phyloP scores from a whole-genome alignment of 2,888 invertebrate species.

The Pharmacophagus antenor region DNA sequence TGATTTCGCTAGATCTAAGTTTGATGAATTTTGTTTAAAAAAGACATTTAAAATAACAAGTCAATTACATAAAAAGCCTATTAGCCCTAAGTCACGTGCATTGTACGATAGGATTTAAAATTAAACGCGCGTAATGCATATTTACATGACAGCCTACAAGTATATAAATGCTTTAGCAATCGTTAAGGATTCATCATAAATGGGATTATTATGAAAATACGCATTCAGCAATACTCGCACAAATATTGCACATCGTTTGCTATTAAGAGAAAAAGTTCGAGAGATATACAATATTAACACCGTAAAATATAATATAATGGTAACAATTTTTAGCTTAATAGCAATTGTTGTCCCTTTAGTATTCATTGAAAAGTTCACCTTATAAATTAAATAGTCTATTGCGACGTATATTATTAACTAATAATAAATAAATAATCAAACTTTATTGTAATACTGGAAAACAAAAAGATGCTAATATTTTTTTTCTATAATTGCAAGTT shows the following conservation, averaged over 20 bases:
- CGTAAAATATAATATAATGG: too few species aligned
- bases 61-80: background rate
- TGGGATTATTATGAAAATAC: background rate
- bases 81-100: background rate
- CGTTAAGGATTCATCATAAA: background rate
- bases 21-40: background rate
- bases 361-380: background rate
- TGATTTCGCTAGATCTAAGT: too few species aligned
- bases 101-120: background rate
- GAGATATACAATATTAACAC: too few species aligned
- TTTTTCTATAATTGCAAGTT: slow-evolving; percentile 1
- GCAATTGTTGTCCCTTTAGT: background rate
- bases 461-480: background rate
- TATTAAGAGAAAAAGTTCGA: too few species aligned
- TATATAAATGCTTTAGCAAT: background rate
- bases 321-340: too few species aligned
- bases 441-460: background rate
- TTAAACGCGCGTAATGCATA: background rate
- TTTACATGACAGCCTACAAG: slow-evolving; percentile 3
- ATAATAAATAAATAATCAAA: background rate
- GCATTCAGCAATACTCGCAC: background rate
- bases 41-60: background rate
- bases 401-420: background rate
- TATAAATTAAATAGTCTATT: background rate
- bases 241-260: too few species aligned